A percentile compares a stretch with the other conserved stretches of the same genome.
These are phyloP conservation scores for Formicarius rufipectus DNA, from an alignment of 2,113 vertebrate genomes.

Conservation along the genomic window DNA sequence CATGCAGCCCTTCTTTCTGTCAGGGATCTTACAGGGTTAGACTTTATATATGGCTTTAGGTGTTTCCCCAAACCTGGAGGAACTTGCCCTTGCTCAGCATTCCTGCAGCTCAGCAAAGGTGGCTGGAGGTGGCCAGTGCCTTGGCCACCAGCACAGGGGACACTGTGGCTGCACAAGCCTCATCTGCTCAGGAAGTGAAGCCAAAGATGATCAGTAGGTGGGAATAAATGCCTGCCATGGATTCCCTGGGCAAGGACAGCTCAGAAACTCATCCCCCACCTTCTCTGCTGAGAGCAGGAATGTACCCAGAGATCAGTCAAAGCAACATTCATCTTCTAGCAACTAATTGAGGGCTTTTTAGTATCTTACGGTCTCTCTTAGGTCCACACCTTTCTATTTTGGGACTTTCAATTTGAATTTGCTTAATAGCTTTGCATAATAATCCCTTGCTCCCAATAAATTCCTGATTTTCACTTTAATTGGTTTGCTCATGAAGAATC, in stretches of 20 bases:
- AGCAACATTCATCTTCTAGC: neutral
- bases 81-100: neutral
- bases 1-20: neutral
- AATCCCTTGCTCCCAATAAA: conserved; percentile 19
- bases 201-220: neutral
- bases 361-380: neutral
- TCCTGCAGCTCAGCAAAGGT: neutral
- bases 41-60: neutral
- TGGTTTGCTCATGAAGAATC: conserved; percentile 43
- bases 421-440: conserved; percentile 24
- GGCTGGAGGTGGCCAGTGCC: fast-evolving
- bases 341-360: conserved; percentile 18
- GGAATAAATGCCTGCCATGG: neutral
- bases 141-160: neutral
- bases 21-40: neutral
- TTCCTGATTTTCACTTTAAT: conserved; percentile 40
- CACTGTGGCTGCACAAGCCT: neutral
- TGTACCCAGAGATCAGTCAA: neutral
- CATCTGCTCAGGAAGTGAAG: neutral
- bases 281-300: neutral
- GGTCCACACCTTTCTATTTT: conserved; percentile 46
- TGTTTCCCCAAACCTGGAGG: neutral
- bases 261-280: no score
- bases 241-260: neutral
- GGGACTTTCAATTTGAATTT: conserved; percentile 20